Conservation (phyloP, 2,888 invertebrate genomes). For the Linnaemya tessellans region DNA sequence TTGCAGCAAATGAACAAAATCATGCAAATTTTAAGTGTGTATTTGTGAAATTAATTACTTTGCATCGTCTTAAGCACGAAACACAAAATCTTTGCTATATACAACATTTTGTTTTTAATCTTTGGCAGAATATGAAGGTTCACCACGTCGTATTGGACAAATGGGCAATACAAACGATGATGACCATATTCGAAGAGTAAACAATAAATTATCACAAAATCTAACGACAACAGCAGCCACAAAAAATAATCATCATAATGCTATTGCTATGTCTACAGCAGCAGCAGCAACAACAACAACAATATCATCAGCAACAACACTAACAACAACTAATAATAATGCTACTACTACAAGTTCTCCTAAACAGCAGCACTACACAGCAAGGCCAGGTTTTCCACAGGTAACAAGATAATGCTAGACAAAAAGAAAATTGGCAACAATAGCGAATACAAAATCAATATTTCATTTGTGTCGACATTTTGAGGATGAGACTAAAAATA, state of each 20-base stretch:
- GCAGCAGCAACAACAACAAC: slow-evolving; percentile 84
- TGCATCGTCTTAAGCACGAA: not conserved
- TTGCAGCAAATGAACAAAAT: too few relatives aligned
- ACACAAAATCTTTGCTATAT: not conserved
- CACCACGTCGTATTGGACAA: slow-evolving; percentile 92
- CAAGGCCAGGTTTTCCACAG: slow-evolving; percentile 95
- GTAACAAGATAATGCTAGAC: slow-evolving; percentile 73
- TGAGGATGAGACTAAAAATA: slow-evolving; percentile 55
- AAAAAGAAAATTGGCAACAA: slow-evolving; percentile 59
- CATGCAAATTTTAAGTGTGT: not conserved
- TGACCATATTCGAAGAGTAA: slow-evolving; percentile 67
- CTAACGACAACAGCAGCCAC: slow-evolving; percentile 75
- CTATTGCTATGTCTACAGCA: slow-evolving; percentile 62
- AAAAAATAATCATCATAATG: slow-evolving; percentile 66
- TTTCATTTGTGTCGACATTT: slow-evolving; percentile 62
- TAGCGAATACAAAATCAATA: slow-evolving; percentile 58
- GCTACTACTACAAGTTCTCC: slow-evolving; percentile 81
- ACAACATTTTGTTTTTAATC: slow-evolving; percentile 76
- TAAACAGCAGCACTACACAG: slow-evolving; percentile 89
- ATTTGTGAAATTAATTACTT: not conserved
- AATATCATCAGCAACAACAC: too few relatives aligned
- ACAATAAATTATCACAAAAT: slow-evolving; percentile 76
- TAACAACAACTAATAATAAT: slow-evolving; percentile 76
- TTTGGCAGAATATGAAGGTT: slow-evolving; percentile 94
- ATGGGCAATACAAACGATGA: slow-evolving; percentile 62